Conservation (phyloP, 1,140 invertebrate genomes). For the Luehdorfia chinensis region DNA sequence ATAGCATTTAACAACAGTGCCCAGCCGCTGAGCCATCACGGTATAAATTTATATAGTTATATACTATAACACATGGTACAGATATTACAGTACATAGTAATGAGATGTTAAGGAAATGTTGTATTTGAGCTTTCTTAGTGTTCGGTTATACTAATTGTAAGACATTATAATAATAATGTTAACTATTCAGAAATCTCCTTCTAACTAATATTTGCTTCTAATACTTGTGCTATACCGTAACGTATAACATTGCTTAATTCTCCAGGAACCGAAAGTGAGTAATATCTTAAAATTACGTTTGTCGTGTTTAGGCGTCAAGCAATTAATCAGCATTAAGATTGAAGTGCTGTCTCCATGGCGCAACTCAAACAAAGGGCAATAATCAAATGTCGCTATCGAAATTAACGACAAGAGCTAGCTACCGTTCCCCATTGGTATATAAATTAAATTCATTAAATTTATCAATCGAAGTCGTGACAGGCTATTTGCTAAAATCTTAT, state of each 20-base stretch:
- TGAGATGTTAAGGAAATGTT: too few species aligned
- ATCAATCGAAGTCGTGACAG: slow-evolving; percentile 45
- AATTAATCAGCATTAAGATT: slow-evolving; percentile 17
- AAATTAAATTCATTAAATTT: slow-evolving; percentile 37
- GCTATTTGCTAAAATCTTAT: slow-evolving; percentile 40
- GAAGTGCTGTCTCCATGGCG: slow-evolving; percentile 12
- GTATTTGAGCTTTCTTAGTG: too few species aligned
- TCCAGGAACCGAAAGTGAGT: slow-evolving; percentile 8
- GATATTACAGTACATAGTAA: too few species aligned
- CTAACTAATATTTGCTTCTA: too few species aligned
- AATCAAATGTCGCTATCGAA: slow-evolving; percentile 33
- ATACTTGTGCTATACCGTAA: too few species aligned
- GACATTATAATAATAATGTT: too few species aligned
- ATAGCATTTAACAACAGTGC: too few species aligned
- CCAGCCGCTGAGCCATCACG: too few species aligned
- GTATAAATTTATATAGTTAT: too few species aligned
- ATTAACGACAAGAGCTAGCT: slow-evolving; percentile 35
- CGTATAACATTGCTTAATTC: slow-evolving; percentile 1
- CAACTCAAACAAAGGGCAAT: slow-evolving; percentile 25
- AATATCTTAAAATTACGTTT: slow-evolving; percentile 11
- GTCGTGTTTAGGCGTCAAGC: slow-evolving; percentile 16
- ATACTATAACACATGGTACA: too few species aligned
- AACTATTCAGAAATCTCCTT: too few species aligned
- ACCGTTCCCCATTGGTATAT: slow-evolving; percentile 27
- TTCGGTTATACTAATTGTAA: too few species aligned